Evolutionary conservation across 2,888 invertebrate species (phyloP), one percentile per base, ranked within the genome.

Genomic region (Xestia rhomboidea): DNA sequence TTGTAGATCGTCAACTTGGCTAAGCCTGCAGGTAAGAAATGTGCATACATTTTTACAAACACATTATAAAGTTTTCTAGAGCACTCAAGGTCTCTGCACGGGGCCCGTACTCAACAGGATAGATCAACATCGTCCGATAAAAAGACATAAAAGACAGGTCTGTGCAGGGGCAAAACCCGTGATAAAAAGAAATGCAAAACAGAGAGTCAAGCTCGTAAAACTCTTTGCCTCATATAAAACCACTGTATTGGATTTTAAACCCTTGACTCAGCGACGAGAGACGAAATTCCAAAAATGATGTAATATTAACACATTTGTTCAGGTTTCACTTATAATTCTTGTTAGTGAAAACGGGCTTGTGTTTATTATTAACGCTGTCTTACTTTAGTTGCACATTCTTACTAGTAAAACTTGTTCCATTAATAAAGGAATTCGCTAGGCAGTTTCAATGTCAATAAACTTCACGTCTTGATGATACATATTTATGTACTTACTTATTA

Each of bases 111-210:
- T 60, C 24, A 34, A 49, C 34, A 62, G 60, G 57, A 77, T 44
- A 76, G 34, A 77, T 51, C 18, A 7, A 30, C 30, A n/a, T 76
- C 41, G 21, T 49, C 13, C 3, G 34, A 60, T 34, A 57, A 38
- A 30, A 76, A 57, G 27, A 57, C 38, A 41, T 41, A 34, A 57
- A 41, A 27, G 1, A 73, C 51, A 34, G 24, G 24, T 15, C 74
- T 34, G 41, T 34, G 24, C 27, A 1, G 3, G 75, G 78, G 75
- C 15, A 49, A 81, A 79, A 75, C 81, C 81, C 81, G 8, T 7
- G 75, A 41, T 18, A 81, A 74, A 81, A 75, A 2, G 24, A 81
- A 66, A 57, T 3, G n/a, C 13, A 79, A 63, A 49, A 66, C 80
- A 46, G 7, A 41, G 30, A 7, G n/a, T n/a, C n/a, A n/a, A n/a